Conservation (phyloP, 2,888 invertebrate species). For the Heliconius ethilla region DNA sequence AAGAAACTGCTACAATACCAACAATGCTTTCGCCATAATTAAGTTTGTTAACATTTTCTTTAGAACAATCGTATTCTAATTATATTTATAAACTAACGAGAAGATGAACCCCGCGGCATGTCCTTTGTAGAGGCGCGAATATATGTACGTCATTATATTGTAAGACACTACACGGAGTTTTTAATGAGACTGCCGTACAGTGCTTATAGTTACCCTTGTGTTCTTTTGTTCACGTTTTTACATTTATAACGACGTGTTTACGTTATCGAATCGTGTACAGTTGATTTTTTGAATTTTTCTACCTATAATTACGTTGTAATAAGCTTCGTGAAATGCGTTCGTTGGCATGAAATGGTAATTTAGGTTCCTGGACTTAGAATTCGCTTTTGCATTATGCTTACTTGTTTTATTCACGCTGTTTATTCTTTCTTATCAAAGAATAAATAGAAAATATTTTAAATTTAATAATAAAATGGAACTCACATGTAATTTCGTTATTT, state of each 20-base stretch:
- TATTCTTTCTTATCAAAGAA: background rate
- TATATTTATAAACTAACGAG: slow-evolving; percentile 55
- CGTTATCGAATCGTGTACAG: slow-evolving; percentile 29
- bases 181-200: slow-evolving; percentile 41
- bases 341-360: background rate
- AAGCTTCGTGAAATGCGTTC: background rate
- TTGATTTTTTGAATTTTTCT: slow-evolving; percentile 6
- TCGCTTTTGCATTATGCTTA: background rate
- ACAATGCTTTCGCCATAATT: slow-evolving; percentile 18
- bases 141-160: slow-evolving; percentile 45
- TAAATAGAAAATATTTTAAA: too few relatives aligned
- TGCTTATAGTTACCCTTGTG: slow-evolving; percentile 24
- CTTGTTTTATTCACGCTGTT: background rate
- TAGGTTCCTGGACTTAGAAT: background rate
- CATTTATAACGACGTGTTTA: slow-evolving; percentile 28
- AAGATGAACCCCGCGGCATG: slow-evolving; percentile 54
- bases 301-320: slow-evolving; percentile 10
- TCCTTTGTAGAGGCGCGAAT: slow-evolving; percentile 59
- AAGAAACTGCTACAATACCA: background rate
- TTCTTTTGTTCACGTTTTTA: slow-evolving; percentile 34
- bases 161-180: slow-evolving; percentile 41
- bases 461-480: too few relatives aligned
- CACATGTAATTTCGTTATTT: too few relatives aligned
- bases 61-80: slow-evolving; percentile 49
- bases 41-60: slow-evolving; percentile 40